Evolutionary conservation across 1,140 invertebrate genomes (phyloP).

Genomic region (Drosophila busckii): DNA sequence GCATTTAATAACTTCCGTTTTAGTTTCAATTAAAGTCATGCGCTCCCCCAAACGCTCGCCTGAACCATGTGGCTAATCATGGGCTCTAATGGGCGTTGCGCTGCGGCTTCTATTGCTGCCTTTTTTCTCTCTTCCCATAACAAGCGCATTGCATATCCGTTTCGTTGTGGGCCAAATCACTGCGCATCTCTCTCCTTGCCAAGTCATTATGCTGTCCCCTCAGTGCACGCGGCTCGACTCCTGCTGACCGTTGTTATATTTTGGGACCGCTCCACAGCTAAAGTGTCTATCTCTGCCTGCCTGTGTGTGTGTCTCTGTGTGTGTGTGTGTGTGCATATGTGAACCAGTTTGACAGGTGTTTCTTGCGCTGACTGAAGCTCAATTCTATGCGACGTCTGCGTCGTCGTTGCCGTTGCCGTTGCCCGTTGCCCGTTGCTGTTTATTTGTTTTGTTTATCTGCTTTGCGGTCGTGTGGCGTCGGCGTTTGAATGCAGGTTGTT

Average conservation of each 20-base stretch:
- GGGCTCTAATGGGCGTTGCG: slow-evolving; percentile 11
- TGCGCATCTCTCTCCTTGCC: slow-evolving; percentile 49
- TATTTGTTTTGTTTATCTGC: slow-evolving; percentile 48
- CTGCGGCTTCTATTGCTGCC: slow-evolving; percentile 7
- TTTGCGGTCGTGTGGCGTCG: slow-evolving; percentile 63
- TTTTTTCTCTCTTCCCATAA: slow-evolving; percentile 12
- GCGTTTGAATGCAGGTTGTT: slow-evolving; percentile 69
- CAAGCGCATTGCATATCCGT: slow-evolving; percentile 48
- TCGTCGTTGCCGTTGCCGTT: not conserved
- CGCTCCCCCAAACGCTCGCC: too few species aligned
- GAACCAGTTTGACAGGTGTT: slow-evolving; percentile 76
- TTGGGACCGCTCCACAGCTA: slow-evolving; percentile 15
- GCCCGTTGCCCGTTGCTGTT: slow-evolving; percentile 26
- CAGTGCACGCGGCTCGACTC: not conserved
- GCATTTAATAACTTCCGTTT: slow-evolving; percentile 66
- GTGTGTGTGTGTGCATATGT: slow-evolving; percentile 30
- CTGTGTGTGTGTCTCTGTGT: slow-evolving; percentile 10
- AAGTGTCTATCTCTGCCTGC: too few species aligned
- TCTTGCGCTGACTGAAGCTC: slow-evolving; percentile 73
- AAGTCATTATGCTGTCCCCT: slow-evolving; percentile 52
- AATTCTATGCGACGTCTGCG: slow-evolving; percentile 66
- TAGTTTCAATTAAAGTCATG: slow-evolving; percentile 64
- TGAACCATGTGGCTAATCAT: slow-evolving; percentile 68
- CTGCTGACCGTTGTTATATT: slow-evolving; percentile 7
- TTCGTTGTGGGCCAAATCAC: slow-evolving; percentile 42